Conservation (phyloP, 2,113 vertebrate genomes). For the Sinocyclocheilus rhinocerous region DNA sequence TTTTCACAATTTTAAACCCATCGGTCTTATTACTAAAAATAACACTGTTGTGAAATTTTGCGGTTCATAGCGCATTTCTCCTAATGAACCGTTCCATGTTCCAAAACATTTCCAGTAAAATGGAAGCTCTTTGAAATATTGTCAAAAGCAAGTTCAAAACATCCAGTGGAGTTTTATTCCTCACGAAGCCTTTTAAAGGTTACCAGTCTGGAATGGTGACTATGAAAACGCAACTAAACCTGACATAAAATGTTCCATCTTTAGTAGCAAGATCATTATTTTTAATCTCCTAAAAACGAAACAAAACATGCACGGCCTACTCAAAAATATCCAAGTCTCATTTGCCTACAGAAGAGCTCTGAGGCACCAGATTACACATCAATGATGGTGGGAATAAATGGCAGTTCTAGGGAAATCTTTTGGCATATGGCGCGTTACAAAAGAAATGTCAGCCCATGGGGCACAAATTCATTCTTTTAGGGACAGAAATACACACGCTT, state of each 20-base stretch:
- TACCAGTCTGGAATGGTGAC: background rate
- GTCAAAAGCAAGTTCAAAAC: background rate
- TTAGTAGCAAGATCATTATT: background rate
- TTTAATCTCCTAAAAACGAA: background rate
- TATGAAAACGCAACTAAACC: background rate
- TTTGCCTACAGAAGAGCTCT: background rate
- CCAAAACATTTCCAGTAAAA: constrained; percentile 17
- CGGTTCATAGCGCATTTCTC: background rate
- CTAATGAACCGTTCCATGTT: background rate
- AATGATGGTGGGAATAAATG: background rate
- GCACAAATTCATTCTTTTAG: background rate
- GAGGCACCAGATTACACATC: background rate
- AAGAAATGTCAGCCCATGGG: constrained; percentile 4
- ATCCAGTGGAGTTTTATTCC: constrained; percentile 7
- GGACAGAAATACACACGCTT: background rate
- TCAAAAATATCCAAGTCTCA: background rate
- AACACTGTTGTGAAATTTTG: background rate
- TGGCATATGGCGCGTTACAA: background rate
- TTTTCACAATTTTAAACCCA: background rate
- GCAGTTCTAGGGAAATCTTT: background rate
- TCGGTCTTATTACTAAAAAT: background rate
- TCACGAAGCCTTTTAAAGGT: background rate
- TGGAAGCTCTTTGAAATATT: background rate
- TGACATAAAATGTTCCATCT: background rate
- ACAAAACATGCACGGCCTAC: background rate